A percentile compares a stretch with the other conserved stretches of the same genome.
These are phyloP conservation scores for Morone chrysops DNA, from an alignment of 2,113 vertebrate species.

Conservation along the genomic window DNA sequence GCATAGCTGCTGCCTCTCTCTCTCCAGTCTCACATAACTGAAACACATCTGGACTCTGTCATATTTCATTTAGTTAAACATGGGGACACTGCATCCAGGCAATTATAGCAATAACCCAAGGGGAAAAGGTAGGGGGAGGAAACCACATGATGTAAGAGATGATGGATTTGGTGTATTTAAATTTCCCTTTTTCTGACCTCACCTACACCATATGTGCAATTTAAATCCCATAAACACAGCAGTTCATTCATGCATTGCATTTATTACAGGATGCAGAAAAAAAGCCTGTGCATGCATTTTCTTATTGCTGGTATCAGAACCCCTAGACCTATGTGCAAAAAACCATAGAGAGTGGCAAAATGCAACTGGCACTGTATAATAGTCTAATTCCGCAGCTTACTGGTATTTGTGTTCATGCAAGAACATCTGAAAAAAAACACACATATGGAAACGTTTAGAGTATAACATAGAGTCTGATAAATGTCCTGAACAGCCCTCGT, in stretches of 20 bases:
- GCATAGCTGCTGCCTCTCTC: constrained; percentile 35
- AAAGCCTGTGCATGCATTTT: background rate
- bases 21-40: constrained; percentile 53
- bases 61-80: constrained; percentile 64
- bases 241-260: background rate
- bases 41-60: constrained; percentile 75
- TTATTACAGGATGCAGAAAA: background rate
- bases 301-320: constrained; percentile 10
- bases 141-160: constrained; percentile 12
- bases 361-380: background rate
- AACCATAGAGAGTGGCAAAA: background rate
- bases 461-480: constrained; percentile 36
- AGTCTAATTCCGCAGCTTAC: background rate
- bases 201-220: background rate
- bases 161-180: constrained; percentile 28
- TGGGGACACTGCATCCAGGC: constrained; percentile 29
- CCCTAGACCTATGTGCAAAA: constrained; percentile 1
- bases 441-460: constrained; percentile 22
- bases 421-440: background rate
- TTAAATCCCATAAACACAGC: background rate
- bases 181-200: constrained; percentile 4
- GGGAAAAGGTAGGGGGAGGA: background rate
- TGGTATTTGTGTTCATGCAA: background rate
- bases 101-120: constrained; percentile 47
- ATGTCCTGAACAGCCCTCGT: constrained; percentile 42